Conservation (phyloP, 2,113 vertebrate species). For the Pipa parva region DNA sequence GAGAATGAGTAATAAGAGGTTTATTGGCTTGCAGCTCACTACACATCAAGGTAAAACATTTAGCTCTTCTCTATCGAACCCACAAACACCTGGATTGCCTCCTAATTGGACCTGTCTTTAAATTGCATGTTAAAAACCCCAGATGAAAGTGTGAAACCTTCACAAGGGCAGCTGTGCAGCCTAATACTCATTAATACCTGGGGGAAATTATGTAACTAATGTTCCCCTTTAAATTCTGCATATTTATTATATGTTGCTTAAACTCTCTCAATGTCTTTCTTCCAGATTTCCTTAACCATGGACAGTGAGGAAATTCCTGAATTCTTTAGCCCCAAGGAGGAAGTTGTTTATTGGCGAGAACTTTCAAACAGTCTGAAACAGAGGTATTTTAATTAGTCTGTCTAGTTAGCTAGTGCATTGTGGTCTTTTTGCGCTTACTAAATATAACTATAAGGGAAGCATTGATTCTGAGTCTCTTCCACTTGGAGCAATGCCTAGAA, state of each 20-base stretch:
- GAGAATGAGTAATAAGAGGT: too few relatives aligned
- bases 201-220: background rate
- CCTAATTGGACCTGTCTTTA: too few relatives aligned
- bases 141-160: too few relatives aligned
- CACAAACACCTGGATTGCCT: too few relatives aligned
- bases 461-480: background rate
- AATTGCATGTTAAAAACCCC: too few relatives aligned
- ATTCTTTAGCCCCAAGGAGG: slow-evolving; percentile 91
- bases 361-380: slow-evolving; percentile 89
- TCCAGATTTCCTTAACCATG: slow-evolving; percentile 82
- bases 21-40: too few relatives aligned
- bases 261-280: slow-evolving; percentile 25
- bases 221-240: background rate
- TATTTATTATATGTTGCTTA: background rate
- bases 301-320: slow-evolving; percentile 93
- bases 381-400: slow-evolving; percentile 66
- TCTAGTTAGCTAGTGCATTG: too few relatives aligned
- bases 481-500: background rate
- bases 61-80: too few relatives aligned
- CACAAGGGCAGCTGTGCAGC: too few relatives aligned
- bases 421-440: background rate
- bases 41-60: too few relatives aligned
- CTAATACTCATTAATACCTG: too few relatives aligned
- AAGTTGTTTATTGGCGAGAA: slow-evolving; percentile 92
- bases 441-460: background rate